Evolutionary conservation across 2,797 vertebrate species (phyloP), one percentile per base, ranked within the genome.

Genomic region (Pseudomugil gertrudae): DNA sequence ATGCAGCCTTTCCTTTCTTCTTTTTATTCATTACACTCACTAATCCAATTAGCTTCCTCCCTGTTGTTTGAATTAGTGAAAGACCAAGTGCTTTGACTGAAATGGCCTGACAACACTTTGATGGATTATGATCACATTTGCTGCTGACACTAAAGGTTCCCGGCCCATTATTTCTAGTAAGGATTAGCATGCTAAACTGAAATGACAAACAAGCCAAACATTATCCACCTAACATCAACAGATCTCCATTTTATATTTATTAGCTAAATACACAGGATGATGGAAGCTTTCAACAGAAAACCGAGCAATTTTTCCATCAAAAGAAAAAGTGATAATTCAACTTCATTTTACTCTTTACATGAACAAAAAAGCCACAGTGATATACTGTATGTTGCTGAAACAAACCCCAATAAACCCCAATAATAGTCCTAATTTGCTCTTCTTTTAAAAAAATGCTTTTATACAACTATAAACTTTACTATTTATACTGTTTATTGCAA

Each of bases 21-120:
- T 55, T 45, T 55, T 11, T 32, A 14, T 21, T 30, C 5, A 17
- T 43, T 19, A 47, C 6, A 1, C 45, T 23, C 17, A n/a, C 19
- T 47, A 45, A 35, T 55, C 9, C 38, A 60, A 45, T 63, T 30
- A 64, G 29, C 33, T 13, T n/a, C 45, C 45, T 45, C 43, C 23
- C 9, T 24, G 24, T 57, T 50, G 47, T 43, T 67, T 53, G 15
- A 71, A 50, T 26, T n/a, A 24, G 4, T 48, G 23, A 48, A 23
- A 23, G 21, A 48, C 45, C 7, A 23, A 4, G 45, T 48, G 30
- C 24, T 47, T 56, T 7, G 63, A 65, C 38, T 47, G 36, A 59
- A 59, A 24, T 35, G 35, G 38, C 24, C 38, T 21, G 29, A 63
- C 7, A 52, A 29, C 3, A 36, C 30, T 5, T 54, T 43, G 7